Evolutionary conservation across 2,888 invertebrate species (phyloP), one percentile per base, ranked within the genome.

Genomic region (Tenthredo distinguenda): DNA sequence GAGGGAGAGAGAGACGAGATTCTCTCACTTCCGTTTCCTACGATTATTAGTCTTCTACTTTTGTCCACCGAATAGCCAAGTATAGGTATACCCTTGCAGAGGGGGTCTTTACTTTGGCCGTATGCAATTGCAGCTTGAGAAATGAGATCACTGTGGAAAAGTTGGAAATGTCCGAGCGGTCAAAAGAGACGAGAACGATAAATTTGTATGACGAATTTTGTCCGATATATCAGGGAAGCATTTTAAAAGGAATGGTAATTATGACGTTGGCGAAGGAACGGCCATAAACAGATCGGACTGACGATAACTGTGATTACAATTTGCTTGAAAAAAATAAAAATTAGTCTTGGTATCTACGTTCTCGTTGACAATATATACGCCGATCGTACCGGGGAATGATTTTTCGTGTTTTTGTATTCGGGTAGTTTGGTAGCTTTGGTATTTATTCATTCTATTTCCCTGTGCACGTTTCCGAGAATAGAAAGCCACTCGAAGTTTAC

Each of bases 401-500:
- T 77, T 77, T 55, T 55, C 0, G n/a, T 50, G 55, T 31, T 77
- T 34, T 77, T 34, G 55, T 77, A 77, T 55, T 77, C 77, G 50
- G 77, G 50, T 77, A 77, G 77, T 77, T 34, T 55, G 50, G 77
- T 34, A 26, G 77, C 55, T 31, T 77, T 40, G 55, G 34, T 50
- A 77, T 77, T 55, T 77, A 77, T 77, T 55, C 77, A 77, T 50
- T 77, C 34, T 31, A 55, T 55, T 77, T 77, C 55, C 77, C 62
- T 68, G 34, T 26, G 26, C 26, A 62, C 40, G 40, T 81, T 81
- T 81, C 81, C 62, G 21, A 37, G 81, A 81, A 81, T 65, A 81
- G 81, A 81, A 81, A 81, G 81, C 62, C 62, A 81, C 58, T 77
- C 77, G 34, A 40, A 31, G 31, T 83, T 83, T 71, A 83, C 83